Conservation (phyloP, 53 echinoderm and acorn worm genomes). For the Antedon mediterranea region DNA sequence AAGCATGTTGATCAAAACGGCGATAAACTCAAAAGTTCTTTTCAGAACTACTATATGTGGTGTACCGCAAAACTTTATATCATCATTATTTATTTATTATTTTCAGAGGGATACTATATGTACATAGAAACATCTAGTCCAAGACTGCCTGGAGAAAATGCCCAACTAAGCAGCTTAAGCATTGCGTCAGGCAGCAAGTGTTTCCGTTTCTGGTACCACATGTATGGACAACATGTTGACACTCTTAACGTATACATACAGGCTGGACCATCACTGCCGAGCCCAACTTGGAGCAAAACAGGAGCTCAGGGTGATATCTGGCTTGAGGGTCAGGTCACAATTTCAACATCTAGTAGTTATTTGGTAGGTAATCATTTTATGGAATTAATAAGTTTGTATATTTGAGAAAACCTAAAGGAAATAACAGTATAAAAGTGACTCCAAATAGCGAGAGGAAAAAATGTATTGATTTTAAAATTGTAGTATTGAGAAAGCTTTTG, state of each 20-base stretch:
- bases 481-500: too few relatives aligned
- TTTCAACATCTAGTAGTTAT: background rate
- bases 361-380: background rate
- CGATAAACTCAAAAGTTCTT: too few relatives aligned
- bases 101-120: background rate
- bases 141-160: background rate
- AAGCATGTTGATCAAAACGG: too few relatives aligned
- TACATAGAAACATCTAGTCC: background rate
- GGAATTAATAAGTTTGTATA: too few relatives aligned
- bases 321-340: background rate
- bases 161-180: background rate
- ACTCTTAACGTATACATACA: slow-evolving; percentile 1
- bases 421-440: too few relatives aligned
- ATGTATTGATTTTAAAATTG: too few relatives aligned
- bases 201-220: slow-evolving; percentile 47
- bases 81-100: too few relatives aligned
- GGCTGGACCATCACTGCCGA: background rate
- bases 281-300: background rate
- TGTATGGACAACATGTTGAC: slow-evolving; percentile 20
- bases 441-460: too few relatives aligned
- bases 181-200: background rate
- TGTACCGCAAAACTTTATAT: too few relatives aligned
- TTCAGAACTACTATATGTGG: too few relatives aligned
- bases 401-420: too few relatives aligned
- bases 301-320: background rate